Conservation (phyloP, 35 echinoderm and acorn worm genomes). For the Diadema setosum region DNA sequence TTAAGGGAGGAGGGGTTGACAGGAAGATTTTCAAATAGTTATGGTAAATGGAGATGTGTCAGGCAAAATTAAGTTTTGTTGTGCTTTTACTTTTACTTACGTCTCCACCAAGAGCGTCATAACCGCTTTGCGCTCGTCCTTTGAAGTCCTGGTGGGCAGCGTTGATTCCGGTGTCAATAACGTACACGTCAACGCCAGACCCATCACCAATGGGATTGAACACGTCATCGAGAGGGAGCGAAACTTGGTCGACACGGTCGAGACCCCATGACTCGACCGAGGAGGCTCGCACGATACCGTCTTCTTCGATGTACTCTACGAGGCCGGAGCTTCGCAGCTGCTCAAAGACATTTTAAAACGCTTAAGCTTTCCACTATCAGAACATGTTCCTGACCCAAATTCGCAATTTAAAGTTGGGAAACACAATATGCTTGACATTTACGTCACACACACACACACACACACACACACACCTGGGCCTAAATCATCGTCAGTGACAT, state of each 20-base stretch:
- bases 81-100: too few relatives aligned
- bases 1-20: too few relatives aligned
- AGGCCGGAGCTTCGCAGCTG: slow-evolving; percentile 27
- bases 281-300: slow-evolving; percentile 1
- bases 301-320: slow-evolving; percentile 67
- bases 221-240: slow-evolving; percentile 38
- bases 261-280: slow-evolving; percentile 61
- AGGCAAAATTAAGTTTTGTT: too few relatives aligned
- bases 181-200: slow-evolving; percentile 34
- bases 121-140: not conserved
- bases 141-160: slow-evolving; percentile 27
- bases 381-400: not conserved
- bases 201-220: slow-evolving; percentile 45
- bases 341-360: not conserved
- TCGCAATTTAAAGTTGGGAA: not conserved
- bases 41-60: too few relatives aligned
- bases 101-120: slow-evolving; percentile 37
- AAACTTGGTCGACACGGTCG: slow-evolving; percentile 60
- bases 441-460: not conserved
- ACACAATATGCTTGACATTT: not conserved
- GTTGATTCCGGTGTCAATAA: slow-evolving; percentile 62
- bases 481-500: not conserved
- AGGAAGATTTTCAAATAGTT: too few relatives aligned
- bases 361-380: not conserved
- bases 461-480: not conserved